Evolutionary conservation across 2,888 invertebrate species (phyloP).

Genomic region (Phania funesta): DNA sequence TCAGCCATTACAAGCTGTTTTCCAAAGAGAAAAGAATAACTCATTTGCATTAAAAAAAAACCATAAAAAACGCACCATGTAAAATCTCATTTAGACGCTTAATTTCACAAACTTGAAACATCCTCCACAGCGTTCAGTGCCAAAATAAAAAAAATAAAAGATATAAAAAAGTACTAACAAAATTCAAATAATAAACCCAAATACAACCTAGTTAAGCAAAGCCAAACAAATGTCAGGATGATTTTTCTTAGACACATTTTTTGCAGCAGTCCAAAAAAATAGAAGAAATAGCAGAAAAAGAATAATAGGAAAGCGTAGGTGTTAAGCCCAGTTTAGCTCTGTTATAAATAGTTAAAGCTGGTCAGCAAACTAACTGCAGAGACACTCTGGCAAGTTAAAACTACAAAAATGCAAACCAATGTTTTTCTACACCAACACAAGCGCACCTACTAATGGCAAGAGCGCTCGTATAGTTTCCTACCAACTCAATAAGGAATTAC

Average conservation of each 20-base stretch:
- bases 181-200: conserved; percentile 20
- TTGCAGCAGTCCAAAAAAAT: conserved; percentile 1
- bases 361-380: conserved; percentile 20
- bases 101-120: conserved; percentile 30
- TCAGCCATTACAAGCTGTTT: no score
- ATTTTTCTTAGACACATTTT: conserved; percentile 38
- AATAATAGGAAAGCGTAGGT: conserved; percentile 60
- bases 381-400: conserved; percentile 20
- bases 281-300: neutral
- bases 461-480: neutral
- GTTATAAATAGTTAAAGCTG: conserved; percentile 59
- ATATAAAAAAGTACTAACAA: neutral
- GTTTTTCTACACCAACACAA: conserved; percentile 34
- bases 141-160: neutral
- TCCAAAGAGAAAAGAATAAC: no score
- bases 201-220: conserved; percentile 45
- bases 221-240: conserved; percentile 58
- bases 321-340: conserved; percentile 63
- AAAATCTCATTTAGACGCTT: conserved; percentile 29
- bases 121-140: conserved; percentile 47
- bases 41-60: neutral
- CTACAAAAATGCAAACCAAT: conserved; percentile 13
- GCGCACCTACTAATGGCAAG: conserved; percentile 11
- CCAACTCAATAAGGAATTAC: conserved; percentile 35
- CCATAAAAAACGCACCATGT: conserved; percentile 14